Base-by-base conservation (phyloP, 2,113 vertebrate species). In the Sitta europaea region DNA sequence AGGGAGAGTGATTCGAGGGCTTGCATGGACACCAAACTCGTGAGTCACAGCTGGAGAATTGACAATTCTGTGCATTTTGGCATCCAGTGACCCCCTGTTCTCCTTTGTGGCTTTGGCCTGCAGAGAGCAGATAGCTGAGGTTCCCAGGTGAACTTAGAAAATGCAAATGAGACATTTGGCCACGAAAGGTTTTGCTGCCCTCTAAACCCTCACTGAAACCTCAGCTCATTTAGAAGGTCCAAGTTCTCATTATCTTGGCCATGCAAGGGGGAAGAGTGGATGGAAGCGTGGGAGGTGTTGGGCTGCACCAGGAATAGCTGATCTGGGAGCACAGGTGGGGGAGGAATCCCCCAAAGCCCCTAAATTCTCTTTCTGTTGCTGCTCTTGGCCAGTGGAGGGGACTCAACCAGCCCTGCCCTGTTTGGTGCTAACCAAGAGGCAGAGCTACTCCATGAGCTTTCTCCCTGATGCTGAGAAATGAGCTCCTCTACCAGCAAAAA, bases 101-200 rank as follows among this genome's bases (percentile, higher is more conserved):
- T 38, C 4, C 24, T 82, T 5, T 47, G 84, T 66, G 71, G 11
- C 47, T 73, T 18, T 76, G 70, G 70, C 29, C 74, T 70, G 67
- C 14, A 21, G 33, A 58, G 29, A 80, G 43, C 59, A 86, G 92
- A 70, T 36, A 80, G 5, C 50, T 33, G 1, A 85, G 70, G 73
- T 13, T 40, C 63, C 14, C 25, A 76, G 75, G 63, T 50, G 59
- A 92, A 21, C 5, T 43, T 3, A 24, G 54, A 20, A 77, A 79
- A 92, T 96, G 90, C 75, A 93, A 74, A 96, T 74, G 23, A 94
- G 82, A 21, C 91, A 93, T 97, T 95, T 96, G 19, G 25, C 58
- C 6, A 10, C 27, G 71, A 86, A 92, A 82, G 47, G 35, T 73
- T 94, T 90, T 51, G 42, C 67, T 86, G 88, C 94, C 88, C 88